Percentiles rank a stretch among this genome's conserved stretches.
phyloP scores from a whole-genome alignment of 2,888 invertebrate species.

The Lycaena phlaeas region DNA sequence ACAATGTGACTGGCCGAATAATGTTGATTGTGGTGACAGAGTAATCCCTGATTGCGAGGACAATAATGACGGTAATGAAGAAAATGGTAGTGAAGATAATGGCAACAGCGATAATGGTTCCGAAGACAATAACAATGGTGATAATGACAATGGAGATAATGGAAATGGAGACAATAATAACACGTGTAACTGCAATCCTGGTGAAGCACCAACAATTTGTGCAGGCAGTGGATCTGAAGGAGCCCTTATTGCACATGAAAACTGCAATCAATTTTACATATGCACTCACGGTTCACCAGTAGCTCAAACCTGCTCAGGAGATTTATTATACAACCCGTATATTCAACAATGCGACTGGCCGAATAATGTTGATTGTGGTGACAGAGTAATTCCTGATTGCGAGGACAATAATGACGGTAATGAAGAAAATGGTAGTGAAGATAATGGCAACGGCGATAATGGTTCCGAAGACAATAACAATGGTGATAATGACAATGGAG shows the following conservation, averaged over 20 bases:
- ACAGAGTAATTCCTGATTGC: conserved; percentile 19
- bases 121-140: conserved; percentile 19
- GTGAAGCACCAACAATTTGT: conserved; percentile 19
- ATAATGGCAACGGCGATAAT: conserved; percentile 2
- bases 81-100: neutral
- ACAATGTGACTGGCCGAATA: conserved; percentile 31
- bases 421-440: conserved; percentile 3
- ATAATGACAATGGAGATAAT: conserved; percentile 24
- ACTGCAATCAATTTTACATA: conserved; percentile 28
- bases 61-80: neutral
- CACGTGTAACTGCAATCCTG: conserved; percentile 10
- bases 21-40: conserved; percentile 30
- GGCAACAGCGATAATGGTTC: neutral
- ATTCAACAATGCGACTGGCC: conserved; percentile 29
- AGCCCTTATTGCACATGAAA: conserved; percentile 27
- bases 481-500: neutral
- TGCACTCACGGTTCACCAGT: conserved; percentile 21
- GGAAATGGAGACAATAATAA: conserved; percentile 12
- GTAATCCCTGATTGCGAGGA: conserved; percentile 16
- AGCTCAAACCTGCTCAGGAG: conserved; percentile 20
- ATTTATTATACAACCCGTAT: conserved; percentile 26
- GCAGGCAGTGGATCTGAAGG: conserved; percentile 22
- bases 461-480: neutral
- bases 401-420: conserved; percentile 7
- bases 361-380: conserved; percentile 26